Evolutionary conservation across 1,140 invertebrate genomes (phyloP), one percentile per base, ranked within the genome.

Genomic region (Conus betulinus): DNA sequence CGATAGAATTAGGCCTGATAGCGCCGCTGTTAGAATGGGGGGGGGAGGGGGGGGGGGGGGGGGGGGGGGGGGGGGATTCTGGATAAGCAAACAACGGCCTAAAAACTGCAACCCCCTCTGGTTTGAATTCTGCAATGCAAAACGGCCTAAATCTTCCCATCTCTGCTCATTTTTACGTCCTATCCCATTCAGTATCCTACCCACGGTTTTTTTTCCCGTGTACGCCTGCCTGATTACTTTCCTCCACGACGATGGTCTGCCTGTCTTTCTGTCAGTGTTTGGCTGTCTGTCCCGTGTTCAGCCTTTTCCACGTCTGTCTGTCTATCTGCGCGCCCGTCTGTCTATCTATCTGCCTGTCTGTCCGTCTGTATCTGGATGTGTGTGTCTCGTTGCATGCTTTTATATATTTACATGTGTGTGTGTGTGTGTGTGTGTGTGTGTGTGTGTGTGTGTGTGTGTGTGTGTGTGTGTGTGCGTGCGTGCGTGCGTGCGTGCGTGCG

Each of bases 361-460:
- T 83, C 55, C 13, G 8, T 83, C 6, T 55, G 81, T 39, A 39
- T 39, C 39, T 39, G 39, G 39, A n/a, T n/a, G 39, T 39, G 39
- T 3, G 3, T 39, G 76, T 11, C 3, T 79, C 11, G 76, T 79
- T 11, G 11, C 11, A n/a, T 79, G 76, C n/a, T 63, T 63, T 63
- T 11, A 13, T 11, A 20, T 63, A 20, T 63, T 11, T 63, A 4
- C 17, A 4, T 63, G 76, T 27, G 39, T 27, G 76, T 27, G 76
- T 27, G 76, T 79, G 76, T 79, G 76, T 79, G 76, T 79, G 76
- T 79, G 76, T 79, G 76, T 79, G 76, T 27, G n/a, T 51, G 76
- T 79, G 76, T 79, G n/a, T 79, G 76, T 79, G 76, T 79, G n/a
- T 27, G 39, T 79, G 76, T 79, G 76, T 79, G 76, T 51, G 39